These are phyloP conservation scores for Drosophila paracracens DNA, from an alignment of 2,888 invertebrate genomes.

Conservation along the genomic window DNA sequence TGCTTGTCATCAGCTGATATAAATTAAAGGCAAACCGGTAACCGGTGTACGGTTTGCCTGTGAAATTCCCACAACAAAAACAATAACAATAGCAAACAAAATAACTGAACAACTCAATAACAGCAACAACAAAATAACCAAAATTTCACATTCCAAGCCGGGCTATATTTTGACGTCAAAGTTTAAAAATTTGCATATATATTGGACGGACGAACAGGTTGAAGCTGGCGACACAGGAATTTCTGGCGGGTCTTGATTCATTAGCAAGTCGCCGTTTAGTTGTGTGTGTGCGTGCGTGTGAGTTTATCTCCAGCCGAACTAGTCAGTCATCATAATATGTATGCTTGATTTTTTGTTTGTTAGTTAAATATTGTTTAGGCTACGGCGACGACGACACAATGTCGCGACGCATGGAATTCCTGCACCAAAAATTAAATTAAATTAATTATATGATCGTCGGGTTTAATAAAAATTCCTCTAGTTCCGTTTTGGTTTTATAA, in stretches of 20 bases:
- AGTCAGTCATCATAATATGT: slow-evolving; percentile 59
- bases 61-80: slow-evolving; percentile 67
- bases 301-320: slow-evolving; percentile 54
- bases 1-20: slow-evolving; percentile 45
- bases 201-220: slow-evolving; percentile 41
- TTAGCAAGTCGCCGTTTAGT: slow-evolving; percentile 51
- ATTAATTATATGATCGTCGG: slow-evolving; percentile 9
- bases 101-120: slow-evolving; percentile 48
- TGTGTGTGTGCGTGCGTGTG: slow-evolving; percentile 64
- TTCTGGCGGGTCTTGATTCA: slow-evolving; percentile 74
- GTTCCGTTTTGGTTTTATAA: slow-evolving; percentile 51
- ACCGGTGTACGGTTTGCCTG: slow-evolving; percentile 32
- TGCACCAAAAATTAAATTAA: slow-evolving; percentile 38
- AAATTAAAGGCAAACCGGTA: slow-evolving; percentile 40
- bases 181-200: slow-evolving; percentile 67
- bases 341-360: slow-evolving; percentile 38
- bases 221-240: slow-evolving; percentile 67
- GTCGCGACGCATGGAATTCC: slow-evolving; percentile 64
- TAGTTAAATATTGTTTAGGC: slow-evolving; percentile 41
- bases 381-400: slow-evolving; percentile 48
- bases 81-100: slow-evolving; percentile 17
- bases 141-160: slow-evolving; percentile 78
- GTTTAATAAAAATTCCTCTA: slow-evolving; percentile 46
- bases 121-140: slow-evolving; percentile 46
- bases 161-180: slow-evolving; percentile 79